Percentiles rank a stretch among this genome's conserved stretches.
Evolutionary conservation across 2,797 vertebrate species (phyloP).

Genomic region (Megalops cyprinoides): DNA sequence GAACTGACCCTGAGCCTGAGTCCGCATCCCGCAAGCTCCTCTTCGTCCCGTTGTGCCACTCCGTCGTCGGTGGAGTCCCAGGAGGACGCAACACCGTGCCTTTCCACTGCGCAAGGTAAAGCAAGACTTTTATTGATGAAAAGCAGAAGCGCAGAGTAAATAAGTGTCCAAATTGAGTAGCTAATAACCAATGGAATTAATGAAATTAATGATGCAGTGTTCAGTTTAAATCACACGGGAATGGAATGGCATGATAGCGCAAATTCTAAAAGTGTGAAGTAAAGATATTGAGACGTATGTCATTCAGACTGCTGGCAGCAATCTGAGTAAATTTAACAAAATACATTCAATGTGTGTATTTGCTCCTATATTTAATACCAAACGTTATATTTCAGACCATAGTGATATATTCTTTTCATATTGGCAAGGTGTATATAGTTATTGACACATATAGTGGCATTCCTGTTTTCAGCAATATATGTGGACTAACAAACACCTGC

Average conservation of each 20-base stretch:
- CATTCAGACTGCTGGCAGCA: not conserved
- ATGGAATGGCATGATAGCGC: not conserved
- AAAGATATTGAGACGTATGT: not conserved
- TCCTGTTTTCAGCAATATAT: not conserved
- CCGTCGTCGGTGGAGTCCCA: slow-evolving; percentile 69
- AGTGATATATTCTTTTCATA: not conserved
- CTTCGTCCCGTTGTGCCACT: slow-evolving; percentile 67
- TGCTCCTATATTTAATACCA: too few relatives aligned
- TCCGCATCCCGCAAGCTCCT: slow-evolving; percentile 70
- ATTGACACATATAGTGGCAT: not conserved
- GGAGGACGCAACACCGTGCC: slow-evolving; percentile 60
- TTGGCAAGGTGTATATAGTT: not conserved
- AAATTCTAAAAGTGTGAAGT: not conserved
- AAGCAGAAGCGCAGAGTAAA: too few relatives aligned
- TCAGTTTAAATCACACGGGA: not conserved
- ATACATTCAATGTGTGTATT: too few relatives aligned
- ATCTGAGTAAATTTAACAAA: not conserved
- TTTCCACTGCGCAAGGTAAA: slow-evolving; percentile 73
- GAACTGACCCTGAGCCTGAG: slow-evolving; percentile 91
- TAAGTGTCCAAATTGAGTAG: too few relatives aligned
- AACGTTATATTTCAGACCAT: not conserved
- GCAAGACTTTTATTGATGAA: not conserved
- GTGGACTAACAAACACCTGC: slow-evolving; percentile 3
- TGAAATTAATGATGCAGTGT: not conserved
- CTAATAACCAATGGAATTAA: too few relatives aligned